Percentiles rank a stretch among this genome's conserved stretches.
Evolutionary conservation across 2,113 vertebrate genomes (phyloP).

Genomic region (Percopsis transmontana): DNA sequence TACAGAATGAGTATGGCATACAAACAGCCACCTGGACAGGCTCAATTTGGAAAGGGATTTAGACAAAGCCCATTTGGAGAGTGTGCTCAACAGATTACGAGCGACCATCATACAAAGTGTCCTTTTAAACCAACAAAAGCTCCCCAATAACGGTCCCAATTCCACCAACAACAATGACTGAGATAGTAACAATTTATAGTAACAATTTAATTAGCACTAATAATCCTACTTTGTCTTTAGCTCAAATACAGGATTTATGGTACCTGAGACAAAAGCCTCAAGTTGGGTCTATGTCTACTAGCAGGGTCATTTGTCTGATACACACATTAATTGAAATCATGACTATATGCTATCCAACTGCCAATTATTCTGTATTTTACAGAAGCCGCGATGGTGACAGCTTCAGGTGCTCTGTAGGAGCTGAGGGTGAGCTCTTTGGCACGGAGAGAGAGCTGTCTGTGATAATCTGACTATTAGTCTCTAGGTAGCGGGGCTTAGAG

Average conservation of each 20-base stretch:
- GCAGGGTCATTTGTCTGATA: slow-evolving; percentile 8
- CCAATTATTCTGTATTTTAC: not conserved
- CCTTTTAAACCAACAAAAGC: slow-evolving; percentile 14
- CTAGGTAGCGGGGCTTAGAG: slow-evolving; percentile 41
- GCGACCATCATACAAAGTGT: slow-evolving; percentile 16
- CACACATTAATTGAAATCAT: not conserved
- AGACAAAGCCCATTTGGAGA: slow-evolving; percentile 35
- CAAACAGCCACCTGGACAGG: slow-evolving; percentile 39
- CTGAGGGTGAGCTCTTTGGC: too few species aligned
- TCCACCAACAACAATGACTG: slow-evolving; percentile 18
- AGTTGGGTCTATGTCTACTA: slow-evolving; percentile 37
- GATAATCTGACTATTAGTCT: slow-evolving; percentile 48
- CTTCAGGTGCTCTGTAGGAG: slow-evolving; percentile 16
- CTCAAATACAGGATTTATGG: slow-evolving; percentile 29
- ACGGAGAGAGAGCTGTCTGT: slow-evolving; percentile 33
- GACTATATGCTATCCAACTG: not conserved
- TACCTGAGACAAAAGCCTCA: slow-evolving; percentile 24
- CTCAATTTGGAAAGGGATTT: slow-evolving; percentile 43
- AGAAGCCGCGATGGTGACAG: slow-evolving; percentile 10
- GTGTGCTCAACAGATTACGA: slow-evolving; percentile 48
- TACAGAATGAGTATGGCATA: slow-evolving; percentile 8
- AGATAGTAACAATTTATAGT: not conserved
- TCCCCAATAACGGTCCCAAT: slow-evolving; percentile 11
- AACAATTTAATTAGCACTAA: slow-evolving; percentile 19
- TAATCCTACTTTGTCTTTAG: slow-evolving; percentile 42